phyloP scores from a whole-genome alignment of 2,888 invertebrate species.

The Ophion ellenae region DNA sequence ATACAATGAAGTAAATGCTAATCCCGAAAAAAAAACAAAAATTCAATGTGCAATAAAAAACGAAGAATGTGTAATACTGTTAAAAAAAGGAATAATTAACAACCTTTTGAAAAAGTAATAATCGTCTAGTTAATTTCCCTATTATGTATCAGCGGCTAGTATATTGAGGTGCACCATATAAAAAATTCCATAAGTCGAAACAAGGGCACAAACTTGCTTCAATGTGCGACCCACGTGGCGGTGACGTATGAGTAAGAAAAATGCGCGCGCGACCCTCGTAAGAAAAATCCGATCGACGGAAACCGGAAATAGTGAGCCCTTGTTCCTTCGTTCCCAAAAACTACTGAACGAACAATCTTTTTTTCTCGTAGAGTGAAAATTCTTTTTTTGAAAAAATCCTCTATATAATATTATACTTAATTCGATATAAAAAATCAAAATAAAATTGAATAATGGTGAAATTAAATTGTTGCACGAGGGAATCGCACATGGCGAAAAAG shows the following conservation, averaged over 20 bases:
- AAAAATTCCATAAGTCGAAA: neutral
- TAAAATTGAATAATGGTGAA: neutral
- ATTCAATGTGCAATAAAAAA: too few relatives aligned
- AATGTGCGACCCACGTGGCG: conserved; percentile 18
- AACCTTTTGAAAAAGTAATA: too few relatives aligned
- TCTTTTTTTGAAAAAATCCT: neutral
- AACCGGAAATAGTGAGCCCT: neutral
- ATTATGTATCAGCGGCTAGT: too few relatives aligned
- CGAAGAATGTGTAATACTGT: too few relatives aligned
- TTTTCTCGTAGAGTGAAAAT: neutral
- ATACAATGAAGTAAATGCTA: too few relatives aligned
- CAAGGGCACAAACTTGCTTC: neutral
- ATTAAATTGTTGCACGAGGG: conserved; percentile 29
- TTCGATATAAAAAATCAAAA: neutral
- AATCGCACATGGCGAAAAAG: conserved; percentile 16
- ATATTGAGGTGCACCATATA: neutral
- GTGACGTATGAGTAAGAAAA: neutral
- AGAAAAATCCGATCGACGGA: neutral
- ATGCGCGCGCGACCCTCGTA: neutral
- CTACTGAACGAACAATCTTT: too few relatives aligned
- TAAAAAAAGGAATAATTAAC: too few relatives aligned
- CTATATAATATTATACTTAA: neutral
- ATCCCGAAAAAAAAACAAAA: too few relatives aligned
- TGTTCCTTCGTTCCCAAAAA: too few relatives aligned
- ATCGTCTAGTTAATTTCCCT: too few relatives aligned